Percentiles rank a stretch among this genome's conserved stretches.
Evolutionary conservation across 2,113 vertebrate species (phyloP).

Genomic region (Muntiacus reevesi): DNA sequence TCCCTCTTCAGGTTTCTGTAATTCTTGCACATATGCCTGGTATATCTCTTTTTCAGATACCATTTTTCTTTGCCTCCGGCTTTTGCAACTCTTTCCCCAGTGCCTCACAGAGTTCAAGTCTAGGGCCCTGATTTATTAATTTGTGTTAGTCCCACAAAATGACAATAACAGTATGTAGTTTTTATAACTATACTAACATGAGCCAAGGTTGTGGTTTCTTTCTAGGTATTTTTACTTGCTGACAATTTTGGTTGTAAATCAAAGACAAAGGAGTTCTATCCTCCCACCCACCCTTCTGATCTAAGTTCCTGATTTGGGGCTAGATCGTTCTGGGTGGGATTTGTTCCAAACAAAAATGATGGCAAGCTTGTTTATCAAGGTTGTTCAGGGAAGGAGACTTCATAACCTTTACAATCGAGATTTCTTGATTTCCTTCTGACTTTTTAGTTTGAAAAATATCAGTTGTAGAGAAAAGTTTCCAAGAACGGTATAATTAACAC

Average conservation of each 20-base stretch:
- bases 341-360: neutral
- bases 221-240: slow-evolving; percentile 63
- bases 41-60: neutral
- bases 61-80: neutral
- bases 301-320: slow-evolving; percentile 25
- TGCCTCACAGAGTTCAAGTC: neutral
- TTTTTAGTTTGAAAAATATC: slow-evolving; percentile 33
- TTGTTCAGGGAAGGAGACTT: neutral
- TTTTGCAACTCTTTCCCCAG: neutral
- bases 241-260: slow-evolving; percentile 65
- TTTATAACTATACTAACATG: slow-evolving; percentile 56
- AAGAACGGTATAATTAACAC: slow-evolving; percentile 5
- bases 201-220: slow-evolving; percentile 70
- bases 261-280: slow-evolving; percentile 42
- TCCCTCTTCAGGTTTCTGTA: neutral
- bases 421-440: neutral
- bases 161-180: slow-evolving; percentile 52
- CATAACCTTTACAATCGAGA: neutral
- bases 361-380: slow-evolving; percentile 19
- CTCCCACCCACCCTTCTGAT: slow-evolving; percentile 9
- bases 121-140: slow-evolving; percentile 59
- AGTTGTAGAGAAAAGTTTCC: neutral
- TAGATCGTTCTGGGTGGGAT: slow-evolving; percentile 20
- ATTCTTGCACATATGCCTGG: neutral
- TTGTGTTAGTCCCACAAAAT: slow-evolving; percentile 58